Percentiles rank a stretch among this genome's conserved stretches.
Conservation (phyloP, 1,140 invertebrate genomes). For the Condylostylus longicornis region DNA sequence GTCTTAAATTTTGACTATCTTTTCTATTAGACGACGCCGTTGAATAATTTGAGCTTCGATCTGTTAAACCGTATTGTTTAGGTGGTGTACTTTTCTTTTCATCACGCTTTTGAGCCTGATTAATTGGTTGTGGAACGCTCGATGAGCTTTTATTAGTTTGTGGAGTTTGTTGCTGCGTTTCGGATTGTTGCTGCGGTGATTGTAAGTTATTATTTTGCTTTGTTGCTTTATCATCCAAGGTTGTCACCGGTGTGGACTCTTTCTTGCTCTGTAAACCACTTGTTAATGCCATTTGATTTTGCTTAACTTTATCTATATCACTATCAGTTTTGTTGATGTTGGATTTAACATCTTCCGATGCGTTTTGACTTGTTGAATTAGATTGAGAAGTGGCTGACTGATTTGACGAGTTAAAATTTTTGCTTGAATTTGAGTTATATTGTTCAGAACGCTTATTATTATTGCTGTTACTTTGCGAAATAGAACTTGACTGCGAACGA, state of each 20-base stretch:
- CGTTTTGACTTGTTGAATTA: too few relatives aligned
- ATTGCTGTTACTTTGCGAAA: too few relatives aligned
- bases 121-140: too few relatives aligned
- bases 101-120: too few relatives aligned
- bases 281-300: constrained; percentile 49
- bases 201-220: constrained; percentile 3
- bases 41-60: not conserved
- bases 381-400: too few relatives aligned
- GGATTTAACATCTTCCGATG: constrained; percentile 22
- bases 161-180: constrained; percentile 8
- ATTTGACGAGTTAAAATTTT: too few relatives aligned
- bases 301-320: constrained; percentile 48
- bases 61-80: not conserved
- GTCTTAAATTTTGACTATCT: not conserved
- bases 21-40: not conserved
- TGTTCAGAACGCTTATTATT: too few relatives aligned
- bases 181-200: constrained; percentile 2
- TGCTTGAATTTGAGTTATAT: too few relatives aligned
- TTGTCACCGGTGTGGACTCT: constrained; percentile 18
- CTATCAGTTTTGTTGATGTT: constrained; percentile 20
- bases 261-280: constrained; percentile 40
- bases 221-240: constrained; percentile 7
- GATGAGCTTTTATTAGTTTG: too few relatives aligned
- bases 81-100: constrained; percentile 7
- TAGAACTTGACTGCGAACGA: too few relatives aligned